phyloP scores from a whole-genome alignment of 2,113 vertebrate genomes.

The Suricata suricatta region DNA sequence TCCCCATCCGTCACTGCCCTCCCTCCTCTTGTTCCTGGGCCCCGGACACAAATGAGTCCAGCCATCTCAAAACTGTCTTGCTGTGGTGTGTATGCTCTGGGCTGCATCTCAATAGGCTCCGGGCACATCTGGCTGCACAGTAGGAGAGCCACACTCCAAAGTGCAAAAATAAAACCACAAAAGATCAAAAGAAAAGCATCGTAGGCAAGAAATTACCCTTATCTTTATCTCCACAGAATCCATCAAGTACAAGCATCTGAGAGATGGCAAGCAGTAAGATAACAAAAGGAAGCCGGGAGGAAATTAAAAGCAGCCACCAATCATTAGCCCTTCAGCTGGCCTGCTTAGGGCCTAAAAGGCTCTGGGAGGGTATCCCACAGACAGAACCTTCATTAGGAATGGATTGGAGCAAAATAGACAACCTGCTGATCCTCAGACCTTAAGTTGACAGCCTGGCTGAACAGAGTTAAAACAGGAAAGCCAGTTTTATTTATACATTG shows the following conservation, averaged over 20 bases:
- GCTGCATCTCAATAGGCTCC: slow-evolving; percentile 83
- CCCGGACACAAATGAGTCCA: slow-evolving; percentile 68
- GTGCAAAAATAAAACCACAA: slow-evolving; percentile 84
- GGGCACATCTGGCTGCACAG: slow-evolving; percentile 85
- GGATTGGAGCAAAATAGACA: slow-evolving; percentile 51
- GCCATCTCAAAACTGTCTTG: slow-evolving; percentile 65
- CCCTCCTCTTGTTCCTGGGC: slow-evolving; percentile 32
- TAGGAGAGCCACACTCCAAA: slow-evolving; percentile 84
- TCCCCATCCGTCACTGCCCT: fast-evolving
- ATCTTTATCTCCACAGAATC: slow-evolving; percentile 82
- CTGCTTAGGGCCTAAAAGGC: slow-evolving; percentile 67
- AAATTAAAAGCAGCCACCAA: slow-evolving; percentile 80
- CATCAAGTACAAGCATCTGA: slow-evolving; percentile 77
- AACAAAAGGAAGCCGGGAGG: slow-evolving; percentile 73
- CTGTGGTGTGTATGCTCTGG: slow-evolving; percentile 74
- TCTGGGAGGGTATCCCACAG: slow-evolving; percentile 64
- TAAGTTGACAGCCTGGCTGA: slow-evolving; percentile 42
- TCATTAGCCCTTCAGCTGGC: slow-evolving; percentile 80
- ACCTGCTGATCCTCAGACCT: slow-evolving; percentile 40
- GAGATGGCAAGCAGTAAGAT: slow-evolving; percentile 77
- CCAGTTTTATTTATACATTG: slow-evolving; percentile 11
- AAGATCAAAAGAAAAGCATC: slow-evolving; percentile 83
- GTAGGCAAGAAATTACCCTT: slow-evolving; percentile 83
- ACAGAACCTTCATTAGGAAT: slow-evolving; percentile 23
- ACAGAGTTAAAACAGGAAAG: neutral